Evolutionary conservation across 2,113 vertebrate genomes (phyloP).

Genomic region (Sardina pilchardus): DNA sequence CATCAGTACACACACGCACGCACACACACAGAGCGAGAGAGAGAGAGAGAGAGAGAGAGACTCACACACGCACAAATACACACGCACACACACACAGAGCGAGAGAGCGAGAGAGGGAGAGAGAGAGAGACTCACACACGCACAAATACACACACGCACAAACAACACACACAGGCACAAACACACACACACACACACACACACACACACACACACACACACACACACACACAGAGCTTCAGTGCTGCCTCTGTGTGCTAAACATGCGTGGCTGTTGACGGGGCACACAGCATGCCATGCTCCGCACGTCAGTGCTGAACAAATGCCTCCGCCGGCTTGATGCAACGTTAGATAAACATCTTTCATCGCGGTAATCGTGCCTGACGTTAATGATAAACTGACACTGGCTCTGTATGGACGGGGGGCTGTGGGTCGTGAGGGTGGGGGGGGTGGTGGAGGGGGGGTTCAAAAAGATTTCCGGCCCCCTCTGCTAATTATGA

Average conservation of each 20-base stretch:
- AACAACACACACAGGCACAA: background rate
- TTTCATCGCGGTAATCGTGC: conserved; percentile 41
- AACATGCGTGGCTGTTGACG: background rate
- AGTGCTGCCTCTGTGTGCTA: background rate
- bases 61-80: background rate
- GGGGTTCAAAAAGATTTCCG: background rate
- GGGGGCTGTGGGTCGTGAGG: conserved; percentile 29
- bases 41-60: background rate
- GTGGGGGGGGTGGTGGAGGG: conserved; percentile 1
- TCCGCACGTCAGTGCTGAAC: background rate
- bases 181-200: background rate
- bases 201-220: background rate
- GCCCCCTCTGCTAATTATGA: conserved; percentile 47
- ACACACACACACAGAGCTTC: background rate
- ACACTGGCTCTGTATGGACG: conserved; percentile 31
- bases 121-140: background rate
- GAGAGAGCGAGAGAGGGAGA: too few species aligned
- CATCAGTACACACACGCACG: conserved; percentile 60
- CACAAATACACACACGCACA: background rate
- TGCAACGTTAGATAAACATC: background rate
- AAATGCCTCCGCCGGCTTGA: background rate
- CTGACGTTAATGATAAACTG: conserved; percentile 45
- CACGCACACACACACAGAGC: too few species aligned
- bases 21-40: background rate
- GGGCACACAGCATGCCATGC: background rate